Evolutionary conservation across 2,888 invertebrate species (phyloP).

Genomic region (Osedax fenrisi): DNA sequence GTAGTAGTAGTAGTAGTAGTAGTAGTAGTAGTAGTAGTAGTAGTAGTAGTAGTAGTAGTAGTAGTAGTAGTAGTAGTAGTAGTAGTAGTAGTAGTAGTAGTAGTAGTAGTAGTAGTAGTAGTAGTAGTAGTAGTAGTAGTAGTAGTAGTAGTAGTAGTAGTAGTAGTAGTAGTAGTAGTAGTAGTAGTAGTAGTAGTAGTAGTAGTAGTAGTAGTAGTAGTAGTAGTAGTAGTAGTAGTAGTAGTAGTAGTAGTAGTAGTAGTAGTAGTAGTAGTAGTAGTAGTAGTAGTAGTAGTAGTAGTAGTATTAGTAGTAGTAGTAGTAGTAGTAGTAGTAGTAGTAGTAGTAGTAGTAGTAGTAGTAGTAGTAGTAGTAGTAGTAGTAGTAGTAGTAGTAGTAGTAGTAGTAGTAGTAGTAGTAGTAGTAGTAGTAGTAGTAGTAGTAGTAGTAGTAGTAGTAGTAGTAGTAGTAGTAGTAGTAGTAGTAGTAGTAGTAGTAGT

Average conservation of each 20-base stretch:
- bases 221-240: not conserved
- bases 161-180: not conserved
- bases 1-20: slow-evolving; percentile 10
- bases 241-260: not conserved
- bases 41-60: not conserved
- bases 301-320: too few species aligned
- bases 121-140: not conserved
- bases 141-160: not conserved
- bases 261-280: not conserved
- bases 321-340: not conserved
- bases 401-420: slow-evolving; percentile 2
- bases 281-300: not conserved
- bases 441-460: not conserved
- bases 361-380: not conserved
- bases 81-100: slow-evolving; percentile 7
- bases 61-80: not conserved
- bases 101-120: slow-evolving; percentile 2
- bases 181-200: not conserved
- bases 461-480: not conserved
- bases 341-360: not conserved
- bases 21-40: slow-evolving; percentile 5
- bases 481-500: not conserved
- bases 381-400: not conserved
- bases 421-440: not conserved
- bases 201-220: not conserved